phyloP scores from a whole-genome alignment of 2,113 vertebrate genomes.

The Trogon surrucura region DNA sequence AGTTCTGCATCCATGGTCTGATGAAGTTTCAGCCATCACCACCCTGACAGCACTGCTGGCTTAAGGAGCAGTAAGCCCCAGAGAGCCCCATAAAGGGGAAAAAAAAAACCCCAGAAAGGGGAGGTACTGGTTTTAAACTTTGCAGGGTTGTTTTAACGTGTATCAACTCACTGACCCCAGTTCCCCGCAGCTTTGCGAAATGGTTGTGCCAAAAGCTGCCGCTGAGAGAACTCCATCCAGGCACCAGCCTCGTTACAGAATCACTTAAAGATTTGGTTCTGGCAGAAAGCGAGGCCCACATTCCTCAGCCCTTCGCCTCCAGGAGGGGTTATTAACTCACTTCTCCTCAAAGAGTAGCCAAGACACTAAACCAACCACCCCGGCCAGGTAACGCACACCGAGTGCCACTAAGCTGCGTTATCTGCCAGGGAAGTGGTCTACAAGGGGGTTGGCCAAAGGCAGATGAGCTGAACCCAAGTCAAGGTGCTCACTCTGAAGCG shows the following conservation, averaged over 20 bases:
- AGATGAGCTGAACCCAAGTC: neutral
- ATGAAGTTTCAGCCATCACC: neutral
- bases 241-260: neutral
- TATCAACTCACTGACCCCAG: neutral
- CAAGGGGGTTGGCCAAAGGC: neutral
- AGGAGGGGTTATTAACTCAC: neutral
- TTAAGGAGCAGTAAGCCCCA: neutral
- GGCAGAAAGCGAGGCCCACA: fast-evolving
- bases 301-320: neutral
- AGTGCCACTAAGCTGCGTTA: neutral
- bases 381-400: neutral
- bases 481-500: neutral
- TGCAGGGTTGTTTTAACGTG: neutral
- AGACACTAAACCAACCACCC: neutral
- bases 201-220: neutral
- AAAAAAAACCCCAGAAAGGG: neutral
- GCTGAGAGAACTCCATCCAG: neutral
- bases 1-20: neutral
- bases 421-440: neutral
- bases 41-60: neutral
- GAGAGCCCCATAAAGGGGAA: neutral
- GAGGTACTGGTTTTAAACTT: neutral
- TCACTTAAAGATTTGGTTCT: neutral
- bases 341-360: neutral
- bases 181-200: neutral